Percentiles rank a stretch among this genome's conserved stretches.
phyloP scores from a whole-genome alignment of 2,113 vertebrate genomes.

The Setophaga kirtlandii region DNA sequence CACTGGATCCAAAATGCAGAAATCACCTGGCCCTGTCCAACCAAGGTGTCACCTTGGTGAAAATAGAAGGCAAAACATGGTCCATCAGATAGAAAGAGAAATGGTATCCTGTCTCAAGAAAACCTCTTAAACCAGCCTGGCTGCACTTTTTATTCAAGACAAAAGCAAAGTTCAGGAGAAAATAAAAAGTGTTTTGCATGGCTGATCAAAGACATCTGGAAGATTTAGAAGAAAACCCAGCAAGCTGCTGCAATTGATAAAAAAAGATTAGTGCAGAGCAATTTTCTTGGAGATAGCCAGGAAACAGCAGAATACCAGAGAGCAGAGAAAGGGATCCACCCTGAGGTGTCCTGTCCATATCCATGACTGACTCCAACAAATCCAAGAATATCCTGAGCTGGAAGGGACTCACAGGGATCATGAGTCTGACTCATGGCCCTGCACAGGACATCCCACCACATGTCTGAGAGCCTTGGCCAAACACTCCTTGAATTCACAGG shows the following conservation, averaged over 20 bases:
- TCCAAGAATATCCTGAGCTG: neutral
- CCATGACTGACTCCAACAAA: neutral
- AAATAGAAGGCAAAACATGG: neutral
- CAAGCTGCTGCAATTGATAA: neutral
- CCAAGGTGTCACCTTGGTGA: neutral
- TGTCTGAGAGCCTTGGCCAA: neutral
- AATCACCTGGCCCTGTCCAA: neutral
- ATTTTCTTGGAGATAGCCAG: neutral
- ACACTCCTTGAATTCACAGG: neutral
- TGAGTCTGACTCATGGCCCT: neutral
- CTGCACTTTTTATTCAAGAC: neutral
- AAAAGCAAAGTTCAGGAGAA: slow-evolving; percentile 5
- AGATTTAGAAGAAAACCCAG: neutral
- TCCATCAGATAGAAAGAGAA: neutral
- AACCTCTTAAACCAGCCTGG: neutral
- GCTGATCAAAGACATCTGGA: neutral
- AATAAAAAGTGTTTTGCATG: slow-evolving; percentile 2
- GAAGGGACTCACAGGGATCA: neutral
- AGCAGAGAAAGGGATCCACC: neutral
- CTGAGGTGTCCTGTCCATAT: neutral
- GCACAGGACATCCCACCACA: neutral
- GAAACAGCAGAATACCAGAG: neutral
- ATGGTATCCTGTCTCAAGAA: neutral
- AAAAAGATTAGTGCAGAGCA: neutral
- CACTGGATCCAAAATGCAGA: neutral